Percentiles rank a stretch among this genome's conserved stretches.
Conservation (phyloP, 1,140 invertebrate genomes). For the Cyclina sinensis region DNA sequence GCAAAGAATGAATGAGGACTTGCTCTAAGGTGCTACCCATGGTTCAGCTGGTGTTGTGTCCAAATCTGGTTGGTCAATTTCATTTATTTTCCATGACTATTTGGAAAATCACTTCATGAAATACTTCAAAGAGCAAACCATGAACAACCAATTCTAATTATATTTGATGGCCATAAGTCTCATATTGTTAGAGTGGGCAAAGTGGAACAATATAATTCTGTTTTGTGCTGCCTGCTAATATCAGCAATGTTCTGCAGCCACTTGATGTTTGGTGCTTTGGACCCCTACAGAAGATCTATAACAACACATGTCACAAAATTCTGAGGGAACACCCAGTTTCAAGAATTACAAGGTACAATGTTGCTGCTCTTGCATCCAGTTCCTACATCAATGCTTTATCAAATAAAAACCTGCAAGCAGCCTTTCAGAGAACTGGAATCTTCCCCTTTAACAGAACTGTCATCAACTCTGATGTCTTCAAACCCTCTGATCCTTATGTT, state of each 20-base stretch:
- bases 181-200: conserved; percentile 54
- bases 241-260: conserved; percentile 30
- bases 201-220: conserved; percentile 55
- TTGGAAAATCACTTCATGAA: conserved; percentile 24
- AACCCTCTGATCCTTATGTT: no score
- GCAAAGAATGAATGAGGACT: no score
- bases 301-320: conserved; percentile 37
- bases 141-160: conserved; percentile 12
- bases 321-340: conserved; percentile 30
- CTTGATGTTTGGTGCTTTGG: conserved; percentile 20
- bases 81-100: conserved; percentile 7
- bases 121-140: conserved; percentile 37
- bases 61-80: conserved; percentile 43
- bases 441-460: no score
- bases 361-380: background rate
- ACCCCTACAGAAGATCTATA: conserved; percentile 44
- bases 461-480: no score
- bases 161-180: conserved; percentile 54
- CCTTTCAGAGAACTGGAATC: no score
- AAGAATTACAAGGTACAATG: conserved; percentile 3
- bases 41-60: no score
- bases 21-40: no score
- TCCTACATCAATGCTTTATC: background rate
- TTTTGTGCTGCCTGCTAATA: conserved; percentile 55
- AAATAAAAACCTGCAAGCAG: no score